Evolutionary conservation across 2,797 vertebrate genomes (phyloP).

Genomic region (Kryptopterus vitreolus): DNA sequence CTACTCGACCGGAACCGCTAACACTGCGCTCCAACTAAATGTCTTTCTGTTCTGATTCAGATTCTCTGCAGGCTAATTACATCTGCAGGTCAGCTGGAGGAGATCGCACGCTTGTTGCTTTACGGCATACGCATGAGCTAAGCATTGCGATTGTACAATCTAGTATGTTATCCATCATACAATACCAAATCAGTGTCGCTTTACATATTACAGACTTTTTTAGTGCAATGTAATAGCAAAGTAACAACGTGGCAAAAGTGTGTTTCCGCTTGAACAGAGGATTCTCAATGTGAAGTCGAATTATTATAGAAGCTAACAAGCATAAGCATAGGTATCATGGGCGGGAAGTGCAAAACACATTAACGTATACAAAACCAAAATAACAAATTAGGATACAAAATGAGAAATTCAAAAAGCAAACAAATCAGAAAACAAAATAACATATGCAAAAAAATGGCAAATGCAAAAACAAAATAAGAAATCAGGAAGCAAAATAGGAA

Average conservation of each 20-base stretch:
- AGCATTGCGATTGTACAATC: neutral
- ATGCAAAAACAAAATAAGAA: too few relatives aligned
- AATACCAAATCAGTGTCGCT: neutral
- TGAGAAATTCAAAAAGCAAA: too few relatives aligned
- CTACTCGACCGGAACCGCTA: neutral
- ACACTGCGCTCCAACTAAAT: neutral
- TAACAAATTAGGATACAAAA: too few relatives aligned
- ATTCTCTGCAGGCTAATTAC: conserved; percentile 28
- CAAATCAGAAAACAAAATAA: too few relatives aligned
- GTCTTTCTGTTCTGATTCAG: neutral
- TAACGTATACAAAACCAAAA: too few relatives aligned
- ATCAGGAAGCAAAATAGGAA: too few relatives aligned
- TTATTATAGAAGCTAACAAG: too few relatives aligned
- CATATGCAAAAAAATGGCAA: too few relatives aligned
- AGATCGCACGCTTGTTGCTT: neutral
- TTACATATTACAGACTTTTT: neutral
- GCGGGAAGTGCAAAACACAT: too few relatives aligned
- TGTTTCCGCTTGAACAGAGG: too few relatives aligned
- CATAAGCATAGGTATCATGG: too few relatives aligned
- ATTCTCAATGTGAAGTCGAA: neutral
- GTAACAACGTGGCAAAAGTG: too few relatives aligned
- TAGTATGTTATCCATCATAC: neutral
- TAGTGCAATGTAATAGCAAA: neutral
- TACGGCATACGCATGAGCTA: conserved; percentile 19
- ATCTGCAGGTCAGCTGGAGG: conserved; percentile 10